These are phyloP conservation scores for Eulacestoma nigropectus DNA, from an alignment of 2,113 vertebrate species.

Conservation along the genomic window DNA sequence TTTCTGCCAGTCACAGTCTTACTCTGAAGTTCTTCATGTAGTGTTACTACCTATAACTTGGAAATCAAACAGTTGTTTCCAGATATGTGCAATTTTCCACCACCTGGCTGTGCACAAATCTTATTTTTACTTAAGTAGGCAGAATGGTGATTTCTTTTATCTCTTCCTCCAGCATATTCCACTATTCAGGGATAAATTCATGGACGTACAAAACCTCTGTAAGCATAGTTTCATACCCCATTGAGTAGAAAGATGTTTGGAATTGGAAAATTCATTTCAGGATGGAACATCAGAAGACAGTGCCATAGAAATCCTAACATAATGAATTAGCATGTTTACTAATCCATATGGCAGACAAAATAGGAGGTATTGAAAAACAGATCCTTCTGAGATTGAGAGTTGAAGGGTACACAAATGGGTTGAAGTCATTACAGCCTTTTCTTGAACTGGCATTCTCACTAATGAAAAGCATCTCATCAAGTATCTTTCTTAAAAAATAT, in stretches of 20 bases:
- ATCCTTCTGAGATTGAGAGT: not conserved
- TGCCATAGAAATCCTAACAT: not conserved
- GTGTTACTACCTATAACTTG: not conserved
- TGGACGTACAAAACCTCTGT: not conserved
- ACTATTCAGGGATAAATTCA: not conserved
- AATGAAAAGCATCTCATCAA: not conserved
- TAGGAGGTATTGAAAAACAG: not conserved
- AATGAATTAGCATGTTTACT: not conserved
- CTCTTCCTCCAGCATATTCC: not conserved
- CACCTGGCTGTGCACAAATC: not conserved
- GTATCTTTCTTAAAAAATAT: not conserved
- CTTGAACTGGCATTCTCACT: not conserved
- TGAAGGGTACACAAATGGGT: not conserved
- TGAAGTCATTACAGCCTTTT: not conserved
- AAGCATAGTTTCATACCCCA: not conserved
- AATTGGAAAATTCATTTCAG: not conserved
- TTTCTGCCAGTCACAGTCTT: not conserved
- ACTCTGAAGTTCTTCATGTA: not conserved
- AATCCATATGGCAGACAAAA: not conserved
- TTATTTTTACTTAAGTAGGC: not conserved
- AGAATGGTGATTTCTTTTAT: not conserved
- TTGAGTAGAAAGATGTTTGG: not conserved
- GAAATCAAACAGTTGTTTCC: not conserved
- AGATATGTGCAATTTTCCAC: not conserved
- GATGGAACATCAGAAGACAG: not conserved